phyloP scores from a whole-genome alignment of 1,140 invertebrate species.

The Drusus annulatus region DNA sequence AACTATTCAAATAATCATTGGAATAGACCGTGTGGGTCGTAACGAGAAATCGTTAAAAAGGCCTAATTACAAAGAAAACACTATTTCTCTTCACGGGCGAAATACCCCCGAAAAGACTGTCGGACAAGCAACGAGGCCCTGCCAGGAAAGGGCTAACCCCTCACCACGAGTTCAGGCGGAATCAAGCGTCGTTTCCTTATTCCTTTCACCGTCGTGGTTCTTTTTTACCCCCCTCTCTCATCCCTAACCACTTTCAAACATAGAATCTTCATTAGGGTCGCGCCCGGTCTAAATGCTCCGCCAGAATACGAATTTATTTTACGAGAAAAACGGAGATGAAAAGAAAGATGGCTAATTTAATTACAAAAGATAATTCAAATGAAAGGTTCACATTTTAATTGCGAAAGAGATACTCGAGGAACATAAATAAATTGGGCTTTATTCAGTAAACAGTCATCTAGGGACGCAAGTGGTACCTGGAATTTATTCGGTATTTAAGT shows the following conservation, averaged over 20 bases:
- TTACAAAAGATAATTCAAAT: slow-evolving; percentile 32
- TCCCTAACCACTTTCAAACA: not conserved
- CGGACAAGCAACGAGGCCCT: not conserved
- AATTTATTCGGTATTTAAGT: no score
- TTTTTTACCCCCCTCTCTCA: not conserved
- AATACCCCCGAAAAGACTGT: not conserved
- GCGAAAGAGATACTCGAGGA: slow-evolving; percentile 14
- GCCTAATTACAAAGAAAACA: slow-evolving; percentile 24
- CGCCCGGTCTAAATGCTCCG: slow-evolving; percentile 3
- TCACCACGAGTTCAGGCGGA: not conserved
- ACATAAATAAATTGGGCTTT: slow-evolving; percentile 17
- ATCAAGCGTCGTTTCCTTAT: not conserved
- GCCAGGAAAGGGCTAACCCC: no score
- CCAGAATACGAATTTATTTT: slow-evolving; percentile 32
- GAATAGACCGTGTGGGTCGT: not conserved
- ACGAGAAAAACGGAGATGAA: slow-evolving; percentile 21
- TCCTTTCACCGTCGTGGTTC: not conserved
- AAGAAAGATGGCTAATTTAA: slow-evolving; percentile 39
- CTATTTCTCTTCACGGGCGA: not conserved
- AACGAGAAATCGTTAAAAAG: slow-evolving; percentile 17
- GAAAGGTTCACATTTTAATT: slow-evolving; percentile 30
- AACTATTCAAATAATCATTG: slow-evolving; percentile 2
- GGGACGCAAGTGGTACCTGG: no score
- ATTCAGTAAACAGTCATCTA: not conserved
- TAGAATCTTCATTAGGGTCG: slow-evolving; percentile 33